Evolutionary conservation across 2,888 invertebrate genomes (phyloP), one percentile per base, ranked within the genome.

Genomic region (Drosophila parthenogenetica): DNA sequence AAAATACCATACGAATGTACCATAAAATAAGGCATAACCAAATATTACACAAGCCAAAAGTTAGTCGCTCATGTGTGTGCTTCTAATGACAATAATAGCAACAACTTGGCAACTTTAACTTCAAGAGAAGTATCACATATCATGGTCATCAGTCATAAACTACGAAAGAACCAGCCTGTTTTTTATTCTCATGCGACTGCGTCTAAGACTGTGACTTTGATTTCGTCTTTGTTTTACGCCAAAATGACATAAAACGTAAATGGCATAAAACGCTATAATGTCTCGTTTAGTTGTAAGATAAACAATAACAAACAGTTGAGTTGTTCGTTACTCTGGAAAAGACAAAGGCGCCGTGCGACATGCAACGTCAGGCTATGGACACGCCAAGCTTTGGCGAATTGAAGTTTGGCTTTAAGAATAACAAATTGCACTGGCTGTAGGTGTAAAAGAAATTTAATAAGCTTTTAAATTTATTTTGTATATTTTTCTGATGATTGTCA

Each of bases 221-320:
- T 17, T 54, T 79, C 68, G 66, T 61, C 79, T 73, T 72, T 81
- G 58, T 73, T 64, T 69, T 71, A 66, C 54, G 63, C 53, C 78
- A 63, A 73, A 63, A 76, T 76, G 71, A 81, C 66, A 73, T 74
- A 81, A 85, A 88, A 83, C 89, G 89, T 89, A 89, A 87, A 74
- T 81, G 87, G 73, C 77, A 85, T 89, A 89, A 87, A 89, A 89
- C 81, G 81, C 81, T 77, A 89, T 83, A 84, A 85, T 89, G 87
- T 79, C 54, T 68, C 69, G 73, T 67, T 32, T 77, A 72, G 87
- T 72, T 81, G 69, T 72, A 62, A 73, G 85, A 85, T 84, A 87
- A 89, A 87, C 89, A 85, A 87, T 81, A 83, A 81, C 79, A 88
- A 76, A 64, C 57, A 63, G 76, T 73, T 60, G 64, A 57, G 64